These are phyloP conservation scores for Drosophila picticornis DNA, from an alignment of 2,888 invertebrate species.

Conservation along the genomic window DNA sequence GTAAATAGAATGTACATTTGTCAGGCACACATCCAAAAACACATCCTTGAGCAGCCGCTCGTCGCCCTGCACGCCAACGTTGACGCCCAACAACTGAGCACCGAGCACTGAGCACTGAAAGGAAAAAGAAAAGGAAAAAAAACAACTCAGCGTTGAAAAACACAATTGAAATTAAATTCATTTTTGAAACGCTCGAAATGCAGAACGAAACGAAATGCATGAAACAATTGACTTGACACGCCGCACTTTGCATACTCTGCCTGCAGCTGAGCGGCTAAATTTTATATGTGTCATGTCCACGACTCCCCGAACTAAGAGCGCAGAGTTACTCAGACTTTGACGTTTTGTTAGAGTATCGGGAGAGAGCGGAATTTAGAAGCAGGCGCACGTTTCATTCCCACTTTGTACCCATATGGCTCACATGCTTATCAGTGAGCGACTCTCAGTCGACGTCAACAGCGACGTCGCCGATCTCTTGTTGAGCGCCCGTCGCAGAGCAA, in stretches of 20 bases:
- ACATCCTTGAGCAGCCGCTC: slow-evolving; percentile 39
- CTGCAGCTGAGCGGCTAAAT: not conserved
- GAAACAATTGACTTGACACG: slow-evolving; percentile 23
- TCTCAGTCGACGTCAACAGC: slow-evolving; percentile 24
- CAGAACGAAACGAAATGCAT: slow-evolving; percentile 52
- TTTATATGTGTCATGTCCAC: not conserved
- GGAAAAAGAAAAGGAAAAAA: slow-evolving; percentile 27
- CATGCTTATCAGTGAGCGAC: slow-evolving; percentile 60
- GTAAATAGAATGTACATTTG: slow-evolving; percentile 28
- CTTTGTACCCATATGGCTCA: slow-evolving; percentile 24
- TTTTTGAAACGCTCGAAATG: slow-evolving; percentile 57
- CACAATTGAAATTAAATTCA: slow-evolving; percentile 55
- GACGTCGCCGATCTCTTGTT: slow-evolving; percentile 50
- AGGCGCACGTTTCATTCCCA: slow-evolving; percentile 51
- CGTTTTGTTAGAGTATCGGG: slow-evolving; percentile 15
- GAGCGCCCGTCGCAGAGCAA: slow-evolving; percentile 24
- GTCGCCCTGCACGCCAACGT: slow-evolving; percentile 58
- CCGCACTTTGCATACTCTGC: slow-evolving; percentile 44
- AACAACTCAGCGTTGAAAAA: slow-evolving; percentile 44
- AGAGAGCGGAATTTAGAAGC: slow-evolving; percentile 18
- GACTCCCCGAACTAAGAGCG: not conserved
- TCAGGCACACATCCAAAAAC: slow-evolving; percentile 25
- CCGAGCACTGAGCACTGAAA: slow-evolving; percentile 34
- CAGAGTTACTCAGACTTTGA: not conserved
- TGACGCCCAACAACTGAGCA: slow-evolving; percentile 67